Evolutionary conservation across 2,888 invertebrate genomes (phyloP), one percentile per base, ranked within the genome.

Genomic region (Drosophila koepferae): DNA sequence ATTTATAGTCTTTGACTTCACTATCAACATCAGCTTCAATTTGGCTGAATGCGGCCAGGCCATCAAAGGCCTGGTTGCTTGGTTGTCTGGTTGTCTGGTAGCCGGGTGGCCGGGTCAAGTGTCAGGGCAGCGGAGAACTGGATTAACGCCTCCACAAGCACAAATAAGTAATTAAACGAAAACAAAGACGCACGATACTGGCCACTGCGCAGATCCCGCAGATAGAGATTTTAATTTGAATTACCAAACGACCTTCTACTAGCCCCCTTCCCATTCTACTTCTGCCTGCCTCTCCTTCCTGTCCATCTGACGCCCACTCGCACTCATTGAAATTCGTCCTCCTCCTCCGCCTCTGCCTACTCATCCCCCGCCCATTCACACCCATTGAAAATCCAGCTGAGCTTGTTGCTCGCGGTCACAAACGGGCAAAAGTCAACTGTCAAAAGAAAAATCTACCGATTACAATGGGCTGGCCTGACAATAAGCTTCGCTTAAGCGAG

Each of bases 1-100:
- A 82, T 81, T 73, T 69, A 83, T 83, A 81, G 81, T 48, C 46
- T 31, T 49, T 12, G 55, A 48, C 70, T 44, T 44, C 43, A 34
- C 20, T 4, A n/a, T 63, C 56, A 31, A 51, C 40, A 49, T 64
- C 56, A 41, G 61, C 40, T 59, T 46, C 53, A 34, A 74, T 67
- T 65, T 51, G 31, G 41, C 53, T 63, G 28, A 28, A 28, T 28
- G 6, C 28, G 28, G n/a, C 6, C 44, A 16, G 31, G 31, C 6
- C 16, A 9, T 43, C 18, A 20, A n/a, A 58, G 38, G 23, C 14
- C 28, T 28, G 18, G 36, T 8, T 12, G 20, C 20, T 10, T n/a
- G 38, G 38, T 6, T 23, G 14, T 10, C 28, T 28, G 28, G 28
- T 28, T 28, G 28, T 5, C 28, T 28, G 18, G 36, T 8, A 10